Percentiles rank a stretch among this genome's conserved stretches.
These are phyloP conservation scores for Asobara japonica DNA, from an alignment of 1,140 invertebrate genomes.

Conservation along the genomic window DNA sequence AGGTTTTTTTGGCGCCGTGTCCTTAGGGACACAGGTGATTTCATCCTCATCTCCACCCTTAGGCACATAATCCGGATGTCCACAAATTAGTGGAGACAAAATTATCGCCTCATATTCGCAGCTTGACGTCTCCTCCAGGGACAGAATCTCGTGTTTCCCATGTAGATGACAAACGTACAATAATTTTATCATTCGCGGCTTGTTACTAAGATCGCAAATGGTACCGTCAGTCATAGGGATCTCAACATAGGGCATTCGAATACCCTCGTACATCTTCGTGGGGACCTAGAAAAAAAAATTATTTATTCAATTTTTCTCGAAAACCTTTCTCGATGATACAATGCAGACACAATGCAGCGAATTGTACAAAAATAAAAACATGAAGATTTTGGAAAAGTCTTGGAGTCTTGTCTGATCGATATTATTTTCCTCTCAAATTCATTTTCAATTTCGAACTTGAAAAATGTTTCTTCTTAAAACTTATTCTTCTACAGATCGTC, in stretches of 20 bases:
- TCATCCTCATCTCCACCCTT: constrained; percentile 82
- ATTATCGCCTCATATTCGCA: constrained; percentile 95
- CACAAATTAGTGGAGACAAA: constrained; percentile 84
- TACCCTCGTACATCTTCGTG: constrained; percentile 84
- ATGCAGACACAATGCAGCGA: no score
- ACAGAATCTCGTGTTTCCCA: constrained; percentile 92
- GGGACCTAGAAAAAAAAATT: no score
- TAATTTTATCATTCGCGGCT: constrained; percentile 82
- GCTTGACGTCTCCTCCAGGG: constrained; percentile 90
- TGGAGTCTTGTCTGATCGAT: no score
- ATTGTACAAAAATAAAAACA: no score
- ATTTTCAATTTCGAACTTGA: no score
- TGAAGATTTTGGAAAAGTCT: no score
- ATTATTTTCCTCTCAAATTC: no score
- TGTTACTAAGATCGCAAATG: constrained; percentile 88
- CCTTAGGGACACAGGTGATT: constrained; percentile 82
- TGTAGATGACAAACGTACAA: constrained; percentile 86
- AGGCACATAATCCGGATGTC: constrained; percentile 89
- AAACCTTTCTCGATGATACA: no score
- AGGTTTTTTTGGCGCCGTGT: constrained; percentile 79
- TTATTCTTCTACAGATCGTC: no score
- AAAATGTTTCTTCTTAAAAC: no score
- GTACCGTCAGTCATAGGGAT: constrained; percentile 85
- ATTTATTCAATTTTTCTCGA: no score
- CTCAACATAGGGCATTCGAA: constrained; percentile 85